phyloP scores from a whole-genome alignment of 2,888 invertebrate species.

The Pseudeuparius sepicola region DNA sequence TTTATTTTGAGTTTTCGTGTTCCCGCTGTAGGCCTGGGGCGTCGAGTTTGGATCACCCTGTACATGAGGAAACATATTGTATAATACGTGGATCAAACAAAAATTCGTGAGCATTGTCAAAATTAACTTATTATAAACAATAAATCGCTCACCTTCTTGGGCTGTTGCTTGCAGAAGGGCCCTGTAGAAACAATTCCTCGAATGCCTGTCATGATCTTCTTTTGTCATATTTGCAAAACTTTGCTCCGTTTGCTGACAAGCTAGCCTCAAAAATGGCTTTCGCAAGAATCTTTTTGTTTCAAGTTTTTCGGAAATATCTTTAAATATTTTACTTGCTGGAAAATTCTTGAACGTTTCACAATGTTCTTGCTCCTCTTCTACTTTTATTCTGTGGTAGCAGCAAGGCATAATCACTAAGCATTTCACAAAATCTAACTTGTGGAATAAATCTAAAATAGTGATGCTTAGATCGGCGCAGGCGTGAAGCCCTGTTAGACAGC shows the following conservation, averaged over 20 bases:
- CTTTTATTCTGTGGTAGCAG: constrained; percentile 64
- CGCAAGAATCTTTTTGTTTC: constrained; percentile 42
- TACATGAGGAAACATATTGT: too few species aligned
- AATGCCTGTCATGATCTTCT: constrained; percentile 41
- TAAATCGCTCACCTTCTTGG: constrained; percentile 45
- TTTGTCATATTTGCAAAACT: constrained; percentile 43
- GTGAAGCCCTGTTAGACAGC: constrained; percentile 57
- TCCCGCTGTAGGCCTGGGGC: too few species aligned
- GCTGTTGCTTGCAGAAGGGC: constrained; percentile 55
- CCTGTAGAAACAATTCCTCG: constrained; percentile 49
- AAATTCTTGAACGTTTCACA: constrained; percentile 49
- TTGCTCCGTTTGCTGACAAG: constrained; percentile 55
- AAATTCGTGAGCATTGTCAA: too few species aligned
- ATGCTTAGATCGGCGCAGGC: constrained; percentile 70
- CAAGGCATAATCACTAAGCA: constrained; percentile 63
- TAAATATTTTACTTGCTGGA: constrained; percentile 50
- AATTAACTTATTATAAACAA: too few species aligned
- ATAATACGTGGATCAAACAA: too few species aligned
- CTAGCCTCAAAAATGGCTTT: constrained; percentile 60
- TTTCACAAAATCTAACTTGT: constrained; percentile 45
- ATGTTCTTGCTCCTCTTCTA: constrained; percentile 21
- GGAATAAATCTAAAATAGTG: constrained; percentile 55
- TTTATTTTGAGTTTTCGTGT: too few species aligned
- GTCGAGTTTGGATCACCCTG: too few species aligned
- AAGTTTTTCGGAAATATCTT: constrained; percentile 32